These are phyloP conservation scores for Microctenopoma steveboyesi DNA, from an alignment of 2,797 vertebrate genomes.

Conservation along the genomic window DNA sequence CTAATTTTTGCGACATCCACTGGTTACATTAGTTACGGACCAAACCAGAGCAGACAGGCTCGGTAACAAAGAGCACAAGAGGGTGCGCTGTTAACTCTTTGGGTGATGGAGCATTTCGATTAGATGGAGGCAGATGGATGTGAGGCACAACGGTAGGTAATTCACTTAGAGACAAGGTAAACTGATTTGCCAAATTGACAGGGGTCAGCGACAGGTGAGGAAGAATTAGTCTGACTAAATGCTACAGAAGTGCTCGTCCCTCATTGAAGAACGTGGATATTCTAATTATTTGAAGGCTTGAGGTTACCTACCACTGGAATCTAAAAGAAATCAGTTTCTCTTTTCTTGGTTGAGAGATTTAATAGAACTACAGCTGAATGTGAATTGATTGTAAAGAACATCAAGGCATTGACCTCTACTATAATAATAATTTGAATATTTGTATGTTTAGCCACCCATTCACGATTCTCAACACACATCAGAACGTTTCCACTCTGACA, in stretches of 20 bases:
- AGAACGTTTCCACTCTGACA: background rate
- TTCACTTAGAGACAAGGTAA: background rate
- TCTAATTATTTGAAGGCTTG: background rate
- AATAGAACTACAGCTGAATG: background rate
- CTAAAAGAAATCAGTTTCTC: background rate
- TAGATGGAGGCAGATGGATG: background rate
- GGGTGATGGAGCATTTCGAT: background rate
- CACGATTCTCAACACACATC: background rate
- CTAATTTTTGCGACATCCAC: slow-evolving; percentile 8
- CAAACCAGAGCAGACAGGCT: background rate
- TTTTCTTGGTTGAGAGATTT: background rate
- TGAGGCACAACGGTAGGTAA: background rate
- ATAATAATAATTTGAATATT: too few relatives aligned
- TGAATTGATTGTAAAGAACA: background rate
- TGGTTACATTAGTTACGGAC: background rate
- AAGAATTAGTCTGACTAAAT: slow-evolving; percentile 4
- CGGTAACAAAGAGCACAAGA: slow-evolving; percentile 1
- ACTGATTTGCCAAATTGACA: background rate
- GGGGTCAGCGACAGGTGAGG: background rate
- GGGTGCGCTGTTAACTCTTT: background rate
- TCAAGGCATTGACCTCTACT: too few relatives aligned
- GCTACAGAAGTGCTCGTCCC: background rate
- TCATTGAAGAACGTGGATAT: background rate
- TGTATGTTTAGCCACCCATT: too few relatives aligned
- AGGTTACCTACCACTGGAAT: background rate